Conservation (phyloP, 2,113 vertebrate species). For the Pelusios castaneus region DNA sequence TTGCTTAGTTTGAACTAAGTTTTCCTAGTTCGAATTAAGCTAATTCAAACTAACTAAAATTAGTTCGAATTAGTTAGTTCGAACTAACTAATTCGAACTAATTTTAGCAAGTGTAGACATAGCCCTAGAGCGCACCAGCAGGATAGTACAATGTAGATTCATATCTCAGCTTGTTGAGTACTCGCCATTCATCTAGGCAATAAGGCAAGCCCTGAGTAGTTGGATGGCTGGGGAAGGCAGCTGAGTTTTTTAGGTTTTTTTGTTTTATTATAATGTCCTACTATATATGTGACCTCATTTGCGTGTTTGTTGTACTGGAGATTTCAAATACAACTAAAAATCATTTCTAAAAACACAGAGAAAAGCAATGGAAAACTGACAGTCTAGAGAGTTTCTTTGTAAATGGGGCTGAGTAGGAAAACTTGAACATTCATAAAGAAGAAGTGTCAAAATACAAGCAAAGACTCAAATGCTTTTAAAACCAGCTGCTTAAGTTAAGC, state of each 20-base stretch:
- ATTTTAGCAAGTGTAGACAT: too few relatives aligned
- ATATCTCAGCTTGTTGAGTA: not conserved
- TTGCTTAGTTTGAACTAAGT: too few relatives aligned
- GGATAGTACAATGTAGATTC: not conserved
- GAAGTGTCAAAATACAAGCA: not conserved
- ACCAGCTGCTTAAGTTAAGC: not conserved
- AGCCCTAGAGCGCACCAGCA: not conserved
- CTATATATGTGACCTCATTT: not conserved
- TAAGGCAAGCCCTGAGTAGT: not conserved
- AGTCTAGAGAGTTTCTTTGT: not conserved
- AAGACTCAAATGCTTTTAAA: not conserved
- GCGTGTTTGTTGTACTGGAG: not conserved
- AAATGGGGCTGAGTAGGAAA: not conserved
- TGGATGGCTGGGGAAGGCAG: not conserved
- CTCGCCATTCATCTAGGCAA: not conserved
- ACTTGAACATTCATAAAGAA: not conserved
- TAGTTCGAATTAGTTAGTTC: too few relatives aligned
- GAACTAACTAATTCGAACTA: too few relatives aligned
- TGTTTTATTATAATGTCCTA: not conserved
- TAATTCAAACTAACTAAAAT: too few relatives aligned
- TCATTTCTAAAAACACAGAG: not conserved
- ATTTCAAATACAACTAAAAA: not conserved
- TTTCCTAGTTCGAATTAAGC: too few relatives aligned
- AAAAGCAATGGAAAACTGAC: rapidly evolving
- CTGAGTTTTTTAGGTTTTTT: not conserved